phyloP scores from a whole-genome alignment of 53 echinoderm and acorn worm species.

The Holothuria leucospilota region DNA sequence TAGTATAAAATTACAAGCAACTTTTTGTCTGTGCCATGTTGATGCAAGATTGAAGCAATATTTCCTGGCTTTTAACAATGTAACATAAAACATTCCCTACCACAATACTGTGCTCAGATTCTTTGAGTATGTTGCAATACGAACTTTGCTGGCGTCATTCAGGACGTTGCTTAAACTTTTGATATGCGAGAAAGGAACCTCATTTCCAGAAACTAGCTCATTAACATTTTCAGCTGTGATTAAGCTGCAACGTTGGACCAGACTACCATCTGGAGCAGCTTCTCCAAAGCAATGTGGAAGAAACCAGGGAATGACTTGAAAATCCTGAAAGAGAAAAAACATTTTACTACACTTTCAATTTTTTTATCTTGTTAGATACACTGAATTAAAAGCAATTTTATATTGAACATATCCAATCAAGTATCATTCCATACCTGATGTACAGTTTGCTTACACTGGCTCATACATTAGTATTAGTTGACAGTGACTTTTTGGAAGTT shows the following conservation, averaged over 20 bases:
- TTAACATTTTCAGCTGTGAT: constrained; percentile 77
- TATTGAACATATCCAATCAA: too few species aligned
- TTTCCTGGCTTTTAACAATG: not conserved
- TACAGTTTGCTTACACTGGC: too few species aligned
- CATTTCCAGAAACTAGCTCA: constrained; percentile 57
- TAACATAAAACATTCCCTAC: constrained; percentile 33
- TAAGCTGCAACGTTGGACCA: constrained; percentile 67
- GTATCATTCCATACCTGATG: too few species aligned
- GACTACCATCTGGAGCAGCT: constrained; percentile 66
- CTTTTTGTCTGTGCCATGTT: too few species aligned
- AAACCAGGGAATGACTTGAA: constrained; percentile 80
- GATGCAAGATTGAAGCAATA: too few species aligned
- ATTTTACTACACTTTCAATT: not conserved
- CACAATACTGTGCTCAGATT: constrained; percentile 83
- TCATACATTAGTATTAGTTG: too few species aligned
- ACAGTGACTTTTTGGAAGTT: too few species aligned
- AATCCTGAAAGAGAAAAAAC: constrained; percentile 73
- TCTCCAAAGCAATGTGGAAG: constrained; percentile 85
- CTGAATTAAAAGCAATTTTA: too few species aligned
- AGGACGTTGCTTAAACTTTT: constrained; percentile 60
- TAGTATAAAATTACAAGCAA: too few species aligned
- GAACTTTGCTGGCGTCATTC: constrained; percentile 70
- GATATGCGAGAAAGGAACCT: constrained; percentile 86
- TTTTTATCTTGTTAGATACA: too few species aligned
- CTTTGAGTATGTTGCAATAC: constrained; percentile 77